A percentile compares a stretch with the other conserved stretches of the same genome.
Evolutionary conservation across 2,888 invertebrate species (phyloP).

Genomic region (Acheta domesticus): DNA sequence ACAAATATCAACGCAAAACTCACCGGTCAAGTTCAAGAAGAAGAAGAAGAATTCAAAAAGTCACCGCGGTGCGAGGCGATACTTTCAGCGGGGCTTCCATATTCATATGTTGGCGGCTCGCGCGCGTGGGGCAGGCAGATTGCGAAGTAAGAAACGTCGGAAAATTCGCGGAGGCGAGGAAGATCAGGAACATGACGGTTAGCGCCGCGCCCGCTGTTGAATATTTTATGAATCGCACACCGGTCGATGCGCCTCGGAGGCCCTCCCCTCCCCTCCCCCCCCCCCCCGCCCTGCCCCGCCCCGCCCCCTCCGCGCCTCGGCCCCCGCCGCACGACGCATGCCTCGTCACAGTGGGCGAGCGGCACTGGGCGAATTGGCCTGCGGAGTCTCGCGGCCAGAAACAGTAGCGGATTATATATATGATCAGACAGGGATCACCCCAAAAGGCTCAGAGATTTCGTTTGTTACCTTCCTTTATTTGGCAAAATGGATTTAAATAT

Average conservation of each 20-base stretch:
- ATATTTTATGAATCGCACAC: conserved; percentile 18
- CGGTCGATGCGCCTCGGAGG: conserved; percentile 9
- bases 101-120: not conserved
- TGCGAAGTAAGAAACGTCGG: conserved; percentile 1
- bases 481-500: too few relatives aligned
- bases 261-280: not conserved
- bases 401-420: too few relatives aligned
- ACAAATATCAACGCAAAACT: too few relatives aligned
- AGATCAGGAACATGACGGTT: conserved; percentile 18
- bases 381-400: too few relatives aligned
- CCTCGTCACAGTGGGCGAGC: too few relatives aligned
- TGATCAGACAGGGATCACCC: too few relatives aligned
- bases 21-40: too few relatives aligned
- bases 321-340: not conserved
- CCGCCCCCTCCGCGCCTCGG: not conserved
- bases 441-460: too few relatives aligned
- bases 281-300: not conserved
- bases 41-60: too few relatives aligned
- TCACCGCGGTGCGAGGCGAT: too few relatives aligned
- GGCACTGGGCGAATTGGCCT: too few relatives aligned
- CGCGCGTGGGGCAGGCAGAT: not conserved
- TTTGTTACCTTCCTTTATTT: too few relatives aligned
- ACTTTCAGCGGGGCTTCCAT: not conserved
- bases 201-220: conserved; percentile 5
- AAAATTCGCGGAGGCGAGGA: not conserved